phyloP scores from a whole-genome alignment of 2,113 vertebrate species.

The Lamprologus speciosus region DNA sequence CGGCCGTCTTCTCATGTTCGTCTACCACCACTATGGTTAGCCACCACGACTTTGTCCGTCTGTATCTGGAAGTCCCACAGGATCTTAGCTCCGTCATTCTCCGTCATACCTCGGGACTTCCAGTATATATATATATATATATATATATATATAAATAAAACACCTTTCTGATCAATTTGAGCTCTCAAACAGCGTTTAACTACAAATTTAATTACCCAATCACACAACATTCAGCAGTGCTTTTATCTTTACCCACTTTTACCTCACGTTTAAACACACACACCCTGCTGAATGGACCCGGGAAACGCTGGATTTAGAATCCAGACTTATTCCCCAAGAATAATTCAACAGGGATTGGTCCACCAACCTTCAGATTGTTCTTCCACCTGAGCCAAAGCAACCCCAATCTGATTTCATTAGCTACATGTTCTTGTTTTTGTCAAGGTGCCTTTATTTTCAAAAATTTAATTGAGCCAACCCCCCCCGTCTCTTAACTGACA shows the following conservation, averaged over 20 bases:
- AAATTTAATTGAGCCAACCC: not conserved
- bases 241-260: not conserved
- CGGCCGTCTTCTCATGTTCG: no score
- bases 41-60: no score
- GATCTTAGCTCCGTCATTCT: no score
- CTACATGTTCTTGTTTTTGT: not conserved
- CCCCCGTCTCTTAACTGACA: not conserved
- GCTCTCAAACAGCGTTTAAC: not conserved
- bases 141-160: no score
- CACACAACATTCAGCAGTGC: not conserved
- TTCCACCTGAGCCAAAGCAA: not conserved
- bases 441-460: not conserved
- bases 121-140: no score
- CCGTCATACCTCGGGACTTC: no score
- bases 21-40: no score
- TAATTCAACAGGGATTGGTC: not conserved
- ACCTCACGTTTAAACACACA: not conserved
- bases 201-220: not conserved
- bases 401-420: not conserved
- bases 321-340: not conserved
- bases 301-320: not conserved
- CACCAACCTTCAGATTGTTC: not conserved
- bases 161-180: not conserved
- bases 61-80: no score
- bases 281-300: fast-evolving